Percentiles rank a stretch among this genome's conserved stretches.
Evolutionary conservation across 2,797 vertebrate species (phyloP).

Genomic region (Amazona finschi): DNA sequence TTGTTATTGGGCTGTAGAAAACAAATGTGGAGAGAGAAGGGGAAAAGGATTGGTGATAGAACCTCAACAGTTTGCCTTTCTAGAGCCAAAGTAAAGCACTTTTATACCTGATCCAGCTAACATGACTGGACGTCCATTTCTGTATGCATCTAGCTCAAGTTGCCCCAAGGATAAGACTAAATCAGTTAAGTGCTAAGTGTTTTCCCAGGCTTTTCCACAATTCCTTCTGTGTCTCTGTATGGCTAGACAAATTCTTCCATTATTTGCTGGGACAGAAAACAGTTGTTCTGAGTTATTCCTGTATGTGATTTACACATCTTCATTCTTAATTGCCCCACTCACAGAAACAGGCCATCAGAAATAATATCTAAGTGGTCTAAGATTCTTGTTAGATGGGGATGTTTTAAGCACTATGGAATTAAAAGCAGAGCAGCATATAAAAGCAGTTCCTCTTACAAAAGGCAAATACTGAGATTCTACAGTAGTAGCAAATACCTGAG

Average conservation of each 20-base stretch:
- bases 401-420: background rate
- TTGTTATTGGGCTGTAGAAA: background rate
- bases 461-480: background rate
- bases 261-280: background rate
- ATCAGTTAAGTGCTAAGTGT: background rate
- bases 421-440: background rate
- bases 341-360: background rate
- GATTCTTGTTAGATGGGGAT: background rate
- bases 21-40: background rate
- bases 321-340: background rate
- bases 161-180: background rate
- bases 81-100: background rate
- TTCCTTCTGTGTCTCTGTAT: background rate
- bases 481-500: background rate
- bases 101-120: background rate
- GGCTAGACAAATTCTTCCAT: background rate
- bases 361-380: background rate
- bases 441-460: background rate
- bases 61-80: background rate
- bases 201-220: background rate
- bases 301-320: background rate
- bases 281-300: background rate
- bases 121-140: background rate
- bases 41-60: background rate
- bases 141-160: background rate